Evolutionary conservation across 1,140 invertebrate species (phyloP).

Genomic region (Nebria ingens): DNA sequence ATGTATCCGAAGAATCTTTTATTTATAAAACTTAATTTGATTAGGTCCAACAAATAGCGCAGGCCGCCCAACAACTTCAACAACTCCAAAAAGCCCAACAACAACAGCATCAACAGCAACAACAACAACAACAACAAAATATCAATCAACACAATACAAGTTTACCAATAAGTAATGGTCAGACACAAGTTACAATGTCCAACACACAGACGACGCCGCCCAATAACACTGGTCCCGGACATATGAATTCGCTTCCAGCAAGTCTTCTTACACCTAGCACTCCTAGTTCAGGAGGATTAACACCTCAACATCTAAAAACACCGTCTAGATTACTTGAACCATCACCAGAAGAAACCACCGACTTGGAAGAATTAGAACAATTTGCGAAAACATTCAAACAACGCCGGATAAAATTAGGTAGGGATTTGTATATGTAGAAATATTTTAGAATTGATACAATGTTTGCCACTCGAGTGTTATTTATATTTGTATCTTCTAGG

Average conservation of each 20-base stretch:
- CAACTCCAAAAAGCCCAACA: conserved; percentile 67
- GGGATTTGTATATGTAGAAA: conserved; percentile 19
- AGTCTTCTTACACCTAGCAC: conserved; percentile 44
- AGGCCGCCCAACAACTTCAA: conserved; percentile 72
- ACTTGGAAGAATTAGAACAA: conserved; percentile 90
- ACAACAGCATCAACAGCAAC: conserved; percentile 36
- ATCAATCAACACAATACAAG: conserved; percentile 37
- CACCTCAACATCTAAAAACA: conserved; percentile 41
- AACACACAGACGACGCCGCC: conserved; percentile 34
- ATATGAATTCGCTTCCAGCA: conserved; percentile 33
- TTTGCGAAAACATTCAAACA: conserved; percentile 97
- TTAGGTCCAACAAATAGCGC: conserved; percentile 64
- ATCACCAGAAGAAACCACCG: conserved; percentile 82
- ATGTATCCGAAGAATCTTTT: too few species aligned
- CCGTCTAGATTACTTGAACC: conserved; percentile 55
- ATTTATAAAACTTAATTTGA: conserved; percentile 15
- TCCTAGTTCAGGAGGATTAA: conserved; percentile 42
- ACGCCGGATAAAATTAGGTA: conserved; percentile 83
- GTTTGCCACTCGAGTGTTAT: conserved; percentile 2
- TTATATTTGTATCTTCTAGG: conserved; percentile 44
- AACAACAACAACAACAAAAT: conserved; percentile 38
- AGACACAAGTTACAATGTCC: conserved; percentile 30
- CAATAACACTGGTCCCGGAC: conserved; percentile 25
- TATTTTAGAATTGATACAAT: conserved; percentile 2
- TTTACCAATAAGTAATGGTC: conserved; percentile 41